phyloP scores from a whole-genome alignment of 2,113 vertebrate species.

The Datnioides undecimradiatus region DNA sequence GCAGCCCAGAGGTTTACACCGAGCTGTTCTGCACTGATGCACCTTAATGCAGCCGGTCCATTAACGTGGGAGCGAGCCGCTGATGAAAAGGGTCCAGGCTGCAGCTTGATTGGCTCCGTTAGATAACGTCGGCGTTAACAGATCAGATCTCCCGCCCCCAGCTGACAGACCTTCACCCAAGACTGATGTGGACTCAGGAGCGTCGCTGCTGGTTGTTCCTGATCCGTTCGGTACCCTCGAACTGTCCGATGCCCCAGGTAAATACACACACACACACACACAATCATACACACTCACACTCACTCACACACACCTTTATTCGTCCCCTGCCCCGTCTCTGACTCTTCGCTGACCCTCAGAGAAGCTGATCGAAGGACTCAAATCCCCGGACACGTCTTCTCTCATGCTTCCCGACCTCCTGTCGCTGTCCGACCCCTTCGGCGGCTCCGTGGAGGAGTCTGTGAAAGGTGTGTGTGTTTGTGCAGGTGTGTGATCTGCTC shows the following conservation, averaged over 20 bases:
- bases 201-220: conserved; percentile 87
- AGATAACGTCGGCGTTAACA: too few species aligned
- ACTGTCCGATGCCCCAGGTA: conserved; percentile 91
- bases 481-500: not conserved
- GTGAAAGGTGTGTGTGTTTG: conserved; percentile 73
- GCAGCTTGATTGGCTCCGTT: too few species aligned
- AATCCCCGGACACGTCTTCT: conserved; percentile 95
- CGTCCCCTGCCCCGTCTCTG: not conserved
- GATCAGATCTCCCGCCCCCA: too few species aligned
- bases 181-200: conserved; percentile 83
- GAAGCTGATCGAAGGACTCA: conserved; percentile 99
- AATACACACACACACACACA: conserved; percentile 32
- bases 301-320: not conserved
- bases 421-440: conserved; percentile 95
- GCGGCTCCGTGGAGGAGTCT: conserved; percentile 88
- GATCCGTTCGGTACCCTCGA: conserved; percentile 90
- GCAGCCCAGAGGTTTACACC: not conserved
- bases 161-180: conserved; percentile 67
- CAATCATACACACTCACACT: not conserved
- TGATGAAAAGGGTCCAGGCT: not conserved
- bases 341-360: conserved; percentile 79
- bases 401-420: conserved; percentile 96
- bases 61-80: conserved; percentile 13
- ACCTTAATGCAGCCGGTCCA: conserved; percentile 31
- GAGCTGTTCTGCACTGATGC: not conserved